Evolutionary conservation across 2,113 vertebrate genomes (phyloP).

Genomic region (Tangachromis dhanisi): DNA sequence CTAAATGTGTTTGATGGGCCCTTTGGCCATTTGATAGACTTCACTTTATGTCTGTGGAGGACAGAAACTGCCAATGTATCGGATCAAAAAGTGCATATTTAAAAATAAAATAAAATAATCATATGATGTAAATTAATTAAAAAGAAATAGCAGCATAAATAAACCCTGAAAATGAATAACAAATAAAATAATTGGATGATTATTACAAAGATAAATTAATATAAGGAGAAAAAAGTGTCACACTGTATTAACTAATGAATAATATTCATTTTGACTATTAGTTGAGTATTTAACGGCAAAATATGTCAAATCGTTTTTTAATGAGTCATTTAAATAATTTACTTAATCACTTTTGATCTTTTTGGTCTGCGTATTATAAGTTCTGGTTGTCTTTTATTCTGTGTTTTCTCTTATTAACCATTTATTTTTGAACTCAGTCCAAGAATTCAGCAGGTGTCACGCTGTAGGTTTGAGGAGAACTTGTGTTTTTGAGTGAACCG

Average conservation of each 20-base stretch:
- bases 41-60: neutral
- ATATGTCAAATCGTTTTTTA: neutral
- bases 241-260: neutral
- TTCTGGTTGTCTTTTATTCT: neutral
- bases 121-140: neutral
- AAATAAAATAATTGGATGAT: neutral
- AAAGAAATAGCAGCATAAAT: neutral
- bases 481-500: neutral
- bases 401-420: neutral
- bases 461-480: neutral
- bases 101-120: neutral
- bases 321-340: neutral
- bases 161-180: neutral
- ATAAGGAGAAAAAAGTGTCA: neutral
- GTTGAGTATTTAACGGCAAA: neutral
- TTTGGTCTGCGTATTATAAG: neutral
- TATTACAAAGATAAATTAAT: neutral
- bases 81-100: neutral
- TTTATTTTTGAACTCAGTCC: neutral
- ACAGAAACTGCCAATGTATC: neutral
- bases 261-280: neutral
- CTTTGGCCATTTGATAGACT: neutral
- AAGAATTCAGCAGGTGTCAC: neutral
- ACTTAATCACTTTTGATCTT: neutral
- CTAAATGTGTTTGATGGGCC: neutral